Percentiles rank a stretch among this genome's conserved stretches.
Evolutionary conservation across 2,113 vertebrate genomes (phyloP).

Genomic region (Bolborhynchus lineola): DNA sequence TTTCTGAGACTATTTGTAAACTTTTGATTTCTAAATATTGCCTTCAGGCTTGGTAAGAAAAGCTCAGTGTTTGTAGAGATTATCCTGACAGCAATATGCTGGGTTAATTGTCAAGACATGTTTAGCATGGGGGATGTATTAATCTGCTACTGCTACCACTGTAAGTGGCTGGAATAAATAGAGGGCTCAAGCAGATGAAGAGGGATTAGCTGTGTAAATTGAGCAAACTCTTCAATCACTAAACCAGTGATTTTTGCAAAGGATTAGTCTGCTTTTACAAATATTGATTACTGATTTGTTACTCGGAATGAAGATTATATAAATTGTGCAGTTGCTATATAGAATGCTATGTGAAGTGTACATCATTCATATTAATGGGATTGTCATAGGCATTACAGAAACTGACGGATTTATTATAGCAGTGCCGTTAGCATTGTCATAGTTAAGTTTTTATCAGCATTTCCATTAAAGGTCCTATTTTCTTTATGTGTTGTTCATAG

Average conservation of each 20-base stretch:
- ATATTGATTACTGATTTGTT: slow-evolving; percentile 87
- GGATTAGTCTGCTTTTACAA: slow-evolving; percentile 83
- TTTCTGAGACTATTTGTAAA: slow-evolving; percentile 72
- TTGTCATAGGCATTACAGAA: slow-evolving; percentile 73
- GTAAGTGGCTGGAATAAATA: slow-evolving; percentile 77
- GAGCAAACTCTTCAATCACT: slow-evolving; percentile 85
- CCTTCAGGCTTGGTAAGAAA: slow-evolving; percentile 71
- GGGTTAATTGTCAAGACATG: slow-evolving; percentile 78
- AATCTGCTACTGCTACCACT: slow-evolving; percentile 73
- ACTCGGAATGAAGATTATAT: slow-evolving; percentile 74
- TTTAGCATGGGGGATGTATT: slow-evolving; percentile 74
- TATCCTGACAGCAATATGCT: slow-evolving; percentile 76
- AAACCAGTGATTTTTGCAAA: slow-evolving; percentile 82
- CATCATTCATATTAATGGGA: slow-evolving; percentile 80
- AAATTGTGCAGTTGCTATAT: slow-evolving; percentile 66
- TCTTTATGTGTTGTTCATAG: slow-evolving; percentile 36
- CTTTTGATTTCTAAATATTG: slow-evolving; percentile 69
- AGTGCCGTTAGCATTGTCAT: slow-evolving; percentile 45
- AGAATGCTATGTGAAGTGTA: slow-evolving; percentile 62
- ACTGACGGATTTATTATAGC: slow-evolving; percentile 77
- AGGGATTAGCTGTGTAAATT: slow-evolving; percentile 85
- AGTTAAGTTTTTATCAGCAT: slow-evolving; percentile 67
- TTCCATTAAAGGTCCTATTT: slow-evolving; percentile 67
- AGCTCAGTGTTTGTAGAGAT: slow-evolving; percentile 77
- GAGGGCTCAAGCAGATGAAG: slow-evolving; percentile 80